Conservation (phyloP, 2,797 vertebrate genomes). For the Zalophus californianus region DNA sequence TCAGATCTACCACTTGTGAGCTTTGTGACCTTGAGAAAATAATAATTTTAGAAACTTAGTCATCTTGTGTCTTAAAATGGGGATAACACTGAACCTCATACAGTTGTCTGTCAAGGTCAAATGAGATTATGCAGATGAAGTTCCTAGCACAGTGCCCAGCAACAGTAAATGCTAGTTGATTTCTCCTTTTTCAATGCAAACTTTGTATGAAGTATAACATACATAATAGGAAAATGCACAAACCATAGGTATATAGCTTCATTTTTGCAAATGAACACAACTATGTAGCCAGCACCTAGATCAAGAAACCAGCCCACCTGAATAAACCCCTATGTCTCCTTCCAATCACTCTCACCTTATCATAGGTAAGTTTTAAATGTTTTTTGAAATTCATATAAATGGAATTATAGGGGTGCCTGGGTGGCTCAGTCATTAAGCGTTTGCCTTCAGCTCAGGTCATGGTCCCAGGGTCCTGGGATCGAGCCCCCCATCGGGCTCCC, state of each 20-base stretch:
- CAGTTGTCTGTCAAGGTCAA: neutral
- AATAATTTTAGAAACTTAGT: neutral
- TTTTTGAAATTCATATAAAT: constrained; percentile 5
- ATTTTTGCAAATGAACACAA: neutral
- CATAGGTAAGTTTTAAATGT: neutral
- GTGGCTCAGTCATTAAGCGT: too few relatives aligned
- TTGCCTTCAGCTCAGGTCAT: too few relatives aligned
- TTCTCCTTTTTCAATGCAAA: neutral
- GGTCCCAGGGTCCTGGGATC: too few relatives aligned
- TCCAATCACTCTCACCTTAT: neutral
- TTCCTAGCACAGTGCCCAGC: neutral
- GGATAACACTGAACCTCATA: neutral
- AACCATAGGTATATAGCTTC: neutral
- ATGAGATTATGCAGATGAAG: neutral
- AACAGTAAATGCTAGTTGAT: neutral
- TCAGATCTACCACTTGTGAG: neutral
- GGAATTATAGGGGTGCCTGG: neutral
- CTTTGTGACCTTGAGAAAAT: constrained; percentile 13
- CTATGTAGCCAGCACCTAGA: neutral
- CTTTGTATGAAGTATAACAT: neutral
- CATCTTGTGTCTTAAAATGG: neutral
- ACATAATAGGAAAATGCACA: neutral
- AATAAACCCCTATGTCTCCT: neutral
- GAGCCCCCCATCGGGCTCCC: too few relatives aligned
- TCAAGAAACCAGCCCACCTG: neutral